phyloP scores from a whole-genome alignment of 2,797 vertebrate species.

The Scolopax rusticola region DNA sequence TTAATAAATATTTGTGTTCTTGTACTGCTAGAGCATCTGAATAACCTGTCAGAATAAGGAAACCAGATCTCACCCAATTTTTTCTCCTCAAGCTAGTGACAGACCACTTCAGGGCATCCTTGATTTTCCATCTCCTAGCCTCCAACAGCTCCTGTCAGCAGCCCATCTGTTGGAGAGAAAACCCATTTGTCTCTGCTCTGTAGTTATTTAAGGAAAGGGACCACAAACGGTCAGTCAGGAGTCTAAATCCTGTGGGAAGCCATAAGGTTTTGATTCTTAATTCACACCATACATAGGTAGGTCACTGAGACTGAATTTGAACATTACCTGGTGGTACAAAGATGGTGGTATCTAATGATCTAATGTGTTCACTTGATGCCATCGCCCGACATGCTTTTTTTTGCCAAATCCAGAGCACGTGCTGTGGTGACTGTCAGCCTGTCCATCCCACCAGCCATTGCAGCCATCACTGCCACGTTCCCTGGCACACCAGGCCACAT shows the following conservation, averaged over 20 bases:
- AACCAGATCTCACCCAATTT: not conserved
- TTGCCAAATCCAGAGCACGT: not conserved
- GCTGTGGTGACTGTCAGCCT: not conserved
- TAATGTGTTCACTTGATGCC: not conserved
- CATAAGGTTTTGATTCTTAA: not conserved
- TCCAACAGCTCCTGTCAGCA: constrained; percentile 25
- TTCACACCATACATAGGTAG: not conserved
- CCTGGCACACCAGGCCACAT: not conserved
- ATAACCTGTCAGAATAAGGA: not conserved
- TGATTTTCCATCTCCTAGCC: not conserved
- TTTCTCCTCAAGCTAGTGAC: not conserved
- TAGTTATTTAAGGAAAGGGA: not conserved
- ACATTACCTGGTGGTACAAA: not conserved
- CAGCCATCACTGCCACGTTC: not conserved
- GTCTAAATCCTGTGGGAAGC: not conserved
- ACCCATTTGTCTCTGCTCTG: not conserved
- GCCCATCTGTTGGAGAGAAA: constrained; percentile 26
- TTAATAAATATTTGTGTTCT: not conserved
- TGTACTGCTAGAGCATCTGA: not conserved
- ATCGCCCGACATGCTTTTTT: not conserved
- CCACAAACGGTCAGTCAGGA: not conserved
- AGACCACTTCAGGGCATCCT: not conserved
- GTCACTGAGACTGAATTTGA: not conserved
- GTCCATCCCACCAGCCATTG: not conserved
- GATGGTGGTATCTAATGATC: not conserved